Conservation (phyloP, 2,888 invertebrate genomes). For the Euplagia quadripunctaria region DNA sequence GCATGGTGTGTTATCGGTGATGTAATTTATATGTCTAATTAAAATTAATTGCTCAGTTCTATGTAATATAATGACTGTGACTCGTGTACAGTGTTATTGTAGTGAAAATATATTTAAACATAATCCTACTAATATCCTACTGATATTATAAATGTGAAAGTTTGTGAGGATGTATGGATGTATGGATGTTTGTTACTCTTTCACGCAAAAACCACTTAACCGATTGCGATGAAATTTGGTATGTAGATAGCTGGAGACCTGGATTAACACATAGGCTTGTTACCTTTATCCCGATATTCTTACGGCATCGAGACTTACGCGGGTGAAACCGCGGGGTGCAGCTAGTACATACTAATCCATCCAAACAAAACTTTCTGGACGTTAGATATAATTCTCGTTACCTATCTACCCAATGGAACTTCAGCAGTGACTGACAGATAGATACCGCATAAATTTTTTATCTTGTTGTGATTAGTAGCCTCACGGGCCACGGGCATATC, state of each 20-base stretch:
- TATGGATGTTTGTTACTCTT: too few species aligned
- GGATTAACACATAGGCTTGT: too few species aligned
- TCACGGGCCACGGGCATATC: not conserved
- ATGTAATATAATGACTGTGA: constrained; percentile 9
- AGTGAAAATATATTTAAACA: not conserved
- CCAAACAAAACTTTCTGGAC: not conserved
- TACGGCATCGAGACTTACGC: too few species aligned
- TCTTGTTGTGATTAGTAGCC: not conserved
- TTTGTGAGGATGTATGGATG: too few species aligned
- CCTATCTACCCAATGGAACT: not conserved
- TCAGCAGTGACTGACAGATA: not conserved
- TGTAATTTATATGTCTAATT: constrained; percentile 46
- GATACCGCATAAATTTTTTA: not conserved
- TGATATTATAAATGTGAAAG: too few species aligned
- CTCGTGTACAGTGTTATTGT: constrained; percentile 3
- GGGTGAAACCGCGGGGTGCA: too few species aligned
- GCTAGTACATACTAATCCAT: not conserved
- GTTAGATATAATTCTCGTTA: not conserved
- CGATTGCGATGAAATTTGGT: too few species aligned
- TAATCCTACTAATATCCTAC: not conserved
- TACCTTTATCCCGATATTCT: too few species aligned
- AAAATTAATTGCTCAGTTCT: constrained; percentile 21
- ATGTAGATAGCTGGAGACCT: too few species aligned
- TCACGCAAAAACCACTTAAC: too few species aligned
- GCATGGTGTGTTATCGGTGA: constrained; percentile 40